Base-by-base conservation (phyloP, 2,888 invertebrate genomes). In the Nysson spinosus region DNA sequence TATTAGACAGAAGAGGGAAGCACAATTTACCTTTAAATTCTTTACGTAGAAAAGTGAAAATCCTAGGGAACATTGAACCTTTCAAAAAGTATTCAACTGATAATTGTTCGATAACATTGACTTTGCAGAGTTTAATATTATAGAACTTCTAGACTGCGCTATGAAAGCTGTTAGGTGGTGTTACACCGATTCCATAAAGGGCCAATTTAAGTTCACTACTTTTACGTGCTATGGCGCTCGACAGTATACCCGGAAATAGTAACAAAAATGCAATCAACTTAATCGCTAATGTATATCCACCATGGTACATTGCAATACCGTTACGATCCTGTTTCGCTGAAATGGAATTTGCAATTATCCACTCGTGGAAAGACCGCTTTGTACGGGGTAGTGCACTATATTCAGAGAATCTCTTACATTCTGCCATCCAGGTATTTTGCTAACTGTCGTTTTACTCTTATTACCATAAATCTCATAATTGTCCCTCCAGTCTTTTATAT, bases 321-420 rank as follows among this genome's bases (percentile, higher is more conserved):
- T 47, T 55, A 55, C 30, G 56, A 42, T 68, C 64, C 54, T 52
- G 54, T 56, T 46, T 65, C 66, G 66, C 56, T 70, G 74, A 74
- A 72, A 72, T 72, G 72, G 72, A 72, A 72, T 72, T 72, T 70
- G 74, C 72, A 72, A 72, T 72, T 72, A 72, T 72, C 72, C 46
- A 55, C 34, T 65, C 51, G 40, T 56, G 51, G 63, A 57, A 63
- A 52, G 57, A 47, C 65, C 64, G 57, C 65, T 63, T 66, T 63
- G 64, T 66, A 57, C 65, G 26, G 65, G 54, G 63, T 40, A 35
- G 65, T 49, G 49, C 49, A 49, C 56, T 37, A 46, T 30, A 44
- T 65, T 55, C 65, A 39, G 39, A 30, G 65, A 55, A 50, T 55
- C 55, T 44, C 44, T 30, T 28, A n/a, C n/a, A n/a, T n/a, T n/a